Base-by-base conservation (phyloP, 2,888 invertebrate genomes). In the Arctia plantaginis region DNA sequence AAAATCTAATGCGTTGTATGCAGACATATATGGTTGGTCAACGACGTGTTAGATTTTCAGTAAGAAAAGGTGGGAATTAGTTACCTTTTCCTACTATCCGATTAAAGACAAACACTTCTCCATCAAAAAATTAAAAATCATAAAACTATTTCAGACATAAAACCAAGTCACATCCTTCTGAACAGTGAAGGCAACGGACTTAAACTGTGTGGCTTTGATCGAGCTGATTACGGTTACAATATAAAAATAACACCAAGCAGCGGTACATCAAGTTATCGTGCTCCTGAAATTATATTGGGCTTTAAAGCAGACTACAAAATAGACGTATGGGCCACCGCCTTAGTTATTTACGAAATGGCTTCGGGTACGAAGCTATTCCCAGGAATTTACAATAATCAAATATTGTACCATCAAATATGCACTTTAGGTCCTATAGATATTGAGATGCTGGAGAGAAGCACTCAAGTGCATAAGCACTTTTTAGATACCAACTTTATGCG, bases 271-370 rank as follows among this genome's bases (percentile, higher is more conserved):
- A 83, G 72, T 69, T 94, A 94, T 77, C 86, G 93, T 3, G 87
- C 94, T 0, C 94, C 94, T 0, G 94, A 94, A 78, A 71, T 92
- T 0, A 92, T 94, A 66, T 77, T 94, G 20, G 93, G 93, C 2
- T 88, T 87, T 71, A 78, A 86, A 0, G 82, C 87, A 1, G 86
- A 86, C 47, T 89, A 83, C 75, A 85, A 85, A 59, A 84, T 93
- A 18, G 94, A 94, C 71, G 89, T 94, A 0, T 94, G 94, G 94
- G 82, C 93, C 0, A 88, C 90, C 0, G 94, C 89, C 0, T 65
- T 91, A 7, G 90, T 94, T 1, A 86, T 94, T 47, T 90, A 85
- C 72, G 90, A 94, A 82, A 93, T 94, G 92, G 88, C 86, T 1
- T 89, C 93, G 0, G 83, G 84, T 3, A 65, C 0, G 3, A 80